Conservation (phyloP, 2,113 vertebrate genomes). For the Corythoichthys haematopterus region DNA sequence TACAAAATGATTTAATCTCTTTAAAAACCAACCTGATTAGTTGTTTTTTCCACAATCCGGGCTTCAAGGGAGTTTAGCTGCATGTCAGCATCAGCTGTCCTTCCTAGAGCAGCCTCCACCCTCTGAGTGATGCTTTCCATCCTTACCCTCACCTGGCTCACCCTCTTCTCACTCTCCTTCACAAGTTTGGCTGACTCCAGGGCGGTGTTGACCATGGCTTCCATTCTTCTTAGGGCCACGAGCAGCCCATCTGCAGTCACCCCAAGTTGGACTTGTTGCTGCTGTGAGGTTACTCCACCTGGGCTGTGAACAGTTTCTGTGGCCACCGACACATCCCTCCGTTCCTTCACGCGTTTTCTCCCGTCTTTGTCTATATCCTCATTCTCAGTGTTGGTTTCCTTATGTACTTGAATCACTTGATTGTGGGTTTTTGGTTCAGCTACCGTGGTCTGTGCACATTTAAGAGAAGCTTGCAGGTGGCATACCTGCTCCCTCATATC, state of each 20-base stretch:
- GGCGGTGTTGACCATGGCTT: slow-evolving; percentile 52
- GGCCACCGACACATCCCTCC: slow-evolving; percentile 51
- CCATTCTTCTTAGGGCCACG: slow-evolving; percentile 55
- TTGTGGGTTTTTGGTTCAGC: slow-evolving; percentile 14
- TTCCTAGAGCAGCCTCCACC: slow-evolving; percentile 58
- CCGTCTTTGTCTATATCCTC: slow-evolving; percentile 14
- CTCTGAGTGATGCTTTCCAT: slow-evolving; percentile 60
- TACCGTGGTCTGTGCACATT: slow-evolving; percentile 35
- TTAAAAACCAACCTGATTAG: slow-evolving; percentile 45
- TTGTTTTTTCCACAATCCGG: slow-evolving; percentile 16
- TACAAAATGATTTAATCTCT: background rate
- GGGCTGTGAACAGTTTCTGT: slow-evolving; percentile 35
- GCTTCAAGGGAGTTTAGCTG: slow-evolving; percentile 50
- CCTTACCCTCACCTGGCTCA: slow-evolving; percentile 55
- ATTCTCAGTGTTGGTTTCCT: slow-evolving; percentile 39
- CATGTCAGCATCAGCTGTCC: slow-evolving; percentile 33
- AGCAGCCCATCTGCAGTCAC: slow-evolving; percentile 43
- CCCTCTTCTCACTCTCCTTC: slow-evolving; percentile 55
- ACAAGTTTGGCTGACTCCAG: slow-evolving; percentile 52
- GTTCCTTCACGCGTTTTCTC: slow-evolving; percentile 33
- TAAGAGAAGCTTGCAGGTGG: slow-evolving; percentile 53
- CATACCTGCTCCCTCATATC: slow-evolving; percentile 56
- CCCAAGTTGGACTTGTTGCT: slow-evolving; percentile 16
- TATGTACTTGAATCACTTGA: slow-evolving; percentile 24
- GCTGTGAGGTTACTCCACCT: slow-evolving; percentile 19